Evolutionary conservation across 2,888 invertebrate genomes (phyloP).

Genomic region (Scaptomyza parva): DNA sequence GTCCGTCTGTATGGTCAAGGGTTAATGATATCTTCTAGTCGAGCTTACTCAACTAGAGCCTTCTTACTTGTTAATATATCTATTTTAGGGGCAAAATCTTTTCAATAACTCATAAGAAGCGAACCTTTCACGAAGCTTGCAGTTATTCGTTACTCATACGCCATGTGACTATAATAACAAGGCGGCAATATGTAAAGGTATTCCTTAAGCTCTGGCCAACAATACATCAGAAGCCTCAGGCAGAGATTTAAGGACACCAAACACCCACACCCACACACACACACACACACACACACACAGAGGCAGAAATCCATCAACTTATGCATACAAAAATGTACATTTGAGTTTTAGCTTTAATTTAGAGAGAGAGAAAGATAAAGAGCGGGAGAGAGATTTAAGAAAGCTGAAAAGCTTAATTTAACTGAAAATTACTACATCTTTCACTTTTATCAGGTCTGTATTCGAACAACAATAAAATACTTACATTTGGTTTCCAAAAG

Average conservation of each 20-base stretch:
- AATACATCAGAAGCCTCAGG: slow-evolving; percentile 34
- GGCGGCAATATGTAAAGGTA: slow-evolving; percentile 15
- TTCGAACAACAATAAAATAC: no score
- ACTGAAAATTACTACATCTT: neutral
- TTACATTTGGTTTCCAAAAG: slow-evolving; percentile 9
- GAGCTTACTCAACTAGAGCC: no score
- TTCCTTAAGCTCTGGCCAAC: slow-evolving; percentile 42
- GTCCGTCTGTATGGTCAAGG: no score
- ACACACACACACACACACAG: slow-evolving; percentile 3
- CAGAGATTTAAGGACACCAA: slow-evolving; percentile 28
- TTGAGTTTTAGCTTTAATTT: slow-evolving; percentile 13
- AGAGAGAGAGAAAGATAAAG: neutral
- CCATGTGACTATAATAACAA: slow-evolving; percentile 33
- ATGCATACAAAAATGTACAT: slow-evolving; percentile 9
- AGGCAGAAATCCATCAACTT: slow-evolving; percentile 5
- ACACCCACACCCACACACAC: slow-evolving; percentile 23
- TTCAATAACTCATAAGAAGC: slow-evolving; percentile 37
- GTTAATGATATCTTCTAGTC: no score
- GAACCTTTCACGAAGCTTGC: slow-evolving; percentile 50
- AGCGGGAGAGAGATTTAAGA: neutral
- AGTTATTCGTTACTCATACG: slow-evolving; percentile 59
- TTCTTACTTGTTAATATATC: no score
- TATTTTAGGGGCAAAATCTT: no score
- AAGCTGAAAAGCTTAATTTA: neutral
- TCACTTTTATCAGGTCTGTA: no score